phyloP scores from a whole-genome alignment of 2,797 vertebrate species.

The Chiloscyllium punctatum region DNA sequence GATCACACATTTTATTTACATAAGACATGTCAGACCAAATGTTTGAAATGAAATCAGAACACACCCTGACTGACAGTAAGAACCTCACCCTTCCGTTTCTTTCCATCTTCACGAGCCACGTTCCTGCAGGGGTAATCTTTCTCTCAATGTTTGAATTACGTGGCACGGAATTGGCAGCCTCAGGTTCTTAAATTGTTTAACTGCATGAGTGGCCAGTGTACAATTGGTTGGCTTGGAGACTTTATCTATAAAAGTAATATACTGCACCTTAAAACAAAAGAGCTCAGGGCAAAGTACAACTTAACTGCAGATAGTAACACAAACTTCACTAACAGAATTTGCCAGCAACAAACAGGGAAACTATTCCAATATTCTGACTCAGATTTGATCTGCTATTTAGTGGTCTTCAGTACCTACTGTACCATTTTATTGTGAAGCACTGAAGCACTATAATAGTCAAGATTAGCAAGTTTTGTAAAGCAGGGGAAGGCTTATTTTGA shows the following conservation, averaged over 20 bases:
- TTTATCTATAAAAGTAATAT: conserved; percentile 1
- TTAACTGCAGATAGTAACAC: no score
- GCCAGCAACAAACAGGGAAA: neutral
- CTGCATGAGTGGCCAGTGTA: neutral
- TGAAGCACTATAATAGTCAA: neutral
- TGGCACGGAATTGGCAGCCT: neutral
- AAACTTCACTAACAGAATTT: neutral
- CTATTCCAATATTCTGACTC: neutral
- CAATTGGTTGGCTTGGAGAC: neutral
- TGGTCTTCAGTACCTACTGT: neutral
- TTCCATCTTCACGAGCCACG: neutral
- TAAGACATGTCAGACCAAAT: neutral
- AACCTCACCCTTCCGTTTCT: neutral
- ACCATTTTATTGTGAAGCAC: neutral
- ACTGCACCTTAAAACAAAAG: neutral
- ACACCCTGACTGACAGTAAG: neutral
- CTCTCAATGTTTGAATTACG: neutral
- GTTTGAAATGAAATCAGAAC: neutral
- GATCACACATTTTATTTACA: neutral
- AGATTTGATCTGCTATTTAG: neutral
- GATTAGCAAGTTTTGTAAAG: neutral
- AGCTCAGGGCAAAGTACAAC: neutral
- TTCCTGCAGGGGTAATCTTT: neutral
- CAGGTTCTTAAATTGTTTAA: neutral
- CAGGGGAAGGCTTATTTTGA: neutral